phyloP scores from a whole-genome alignment of 2,888 invertebrate genomes.

The Entomobrya proxima region DNA sequence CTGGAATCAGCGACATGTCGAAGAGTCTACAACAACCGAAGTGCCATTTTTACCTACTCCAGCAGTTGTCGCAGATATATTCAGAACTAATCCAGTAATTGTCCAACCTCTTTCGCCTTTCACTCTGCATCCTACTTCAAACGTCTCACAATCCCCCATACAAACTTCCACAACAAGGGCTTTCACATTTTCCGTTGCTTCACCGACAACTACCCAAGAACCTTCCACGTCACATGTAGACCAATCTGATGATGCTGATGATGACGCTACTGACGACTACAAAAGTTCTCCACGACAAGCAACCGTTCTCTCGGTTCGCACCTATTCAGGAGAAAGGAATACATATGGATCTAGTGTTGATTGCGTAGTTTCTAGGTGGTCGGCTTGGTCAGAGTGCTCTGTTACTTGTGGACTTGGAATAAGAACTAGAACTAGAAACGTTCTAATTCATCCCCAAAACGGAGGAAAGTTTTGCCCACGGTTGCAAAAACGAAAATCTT shows the following conservation, averaged over 20 bases:
- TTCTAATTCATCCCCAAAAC: slow-evolving; percentile 65
- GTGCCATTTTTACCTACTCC: neutral
- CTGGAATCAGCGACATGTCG: neutral
- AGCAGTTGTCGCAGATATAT: neutral
- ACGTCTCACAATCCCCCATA: neutral
- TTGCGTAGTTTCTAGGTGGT: slow-evolving; percentile 89
- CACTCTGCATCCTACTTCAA: neutral
- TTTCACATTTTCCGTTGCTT: neutral
- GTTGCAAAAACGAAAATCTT: slow-evolving; percentile 67
- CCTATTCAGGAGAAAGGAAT: too few relatives aligned
- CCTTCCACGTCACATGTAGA: neutral
- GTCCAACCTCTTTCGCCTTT: neutral
- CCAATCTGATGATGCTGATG: slow-evolving; percentile 27
- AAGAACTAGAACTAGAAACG: slow-evolving; percentile 81
- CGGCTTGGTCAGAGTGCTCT: slow-evolving; percentile 94
- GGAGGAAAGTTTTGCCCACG: slow-evolving; percentile 71
- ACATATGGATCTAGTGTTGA: neutral
- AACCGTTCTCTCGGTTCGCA: neutral
- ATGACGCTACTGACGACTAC: slow-evolving; percentile 17
- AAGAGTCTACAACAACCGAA: neutral
- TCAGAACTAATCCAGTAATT: neutral
- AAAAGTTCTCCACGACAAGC: neutral
- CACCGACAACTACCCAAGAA: neutral
- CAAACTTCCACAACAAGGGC: neutral
- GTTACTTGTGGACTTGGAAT: slow-evolving; percentile 90